Base-by-base conservation (phyloP, 1,140 invertebrate species). In the Sinella curviseta region DNA sequence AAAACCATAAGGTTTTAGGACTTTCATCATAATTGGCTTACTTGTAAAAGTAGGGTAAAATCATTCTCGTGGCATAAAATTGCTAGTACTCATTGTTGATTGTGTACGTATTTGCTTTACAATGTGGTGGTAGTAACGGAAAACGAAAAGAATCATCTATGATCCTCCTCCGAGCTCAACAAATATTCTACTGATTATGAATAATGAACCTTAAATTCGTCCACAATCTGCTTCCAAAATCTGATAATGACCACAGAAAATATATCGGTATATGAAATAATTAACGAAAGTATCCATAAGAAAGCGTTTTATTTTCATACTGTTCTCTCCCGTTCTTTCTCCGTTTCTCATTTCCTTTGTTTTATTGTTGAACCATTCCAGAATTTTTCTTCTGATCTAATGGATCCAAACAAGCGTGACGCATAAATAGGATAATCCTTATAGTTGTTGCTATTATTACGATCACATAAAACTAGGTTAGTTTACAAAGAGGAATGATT, bases 391-490 rank as follows among this genome's bases (percentile, higher is more conserved):
- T n/a, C n/a, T n/a, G n/a, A n/a, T n/a, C n/a, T n/a, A n/a, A n/a
- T n/a, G n/a, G n/a, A n/a, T n/a, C n/a, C n/a, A n/a, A n/a, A n/a
- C n/a, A n/a, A 48, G 20, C 39, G 20, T 48, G 39, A 48, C 39
- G 39, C 8, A 20, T 48, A 48, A 48, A 48, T 48, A 48, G 8
- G 24, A 33, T 70, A 70, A 70, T 70, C 31, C 65, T 3, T 20
- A n/a, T 31, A 70, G 28, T 70, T 70, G 65, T 70, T 30, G 12
- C 31, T 70, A 70, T 70, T 70, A 70, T 70, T 70, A 70, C 31
- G 24, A 33, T 33, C 65, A 31, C 65, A 70, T 70, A 70, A 70
- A 70, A 70, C 65, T 70, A 70, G 65, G 65, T 70, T 70, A 70
- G 65, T 70, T 70, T 70, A 70, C 65, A 70, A 24, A 70, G 12